Evolutionary conservation across 2,888 invertebrate genomes (phyloP).

Genomic region (Palloptera scutellata): DNA sequence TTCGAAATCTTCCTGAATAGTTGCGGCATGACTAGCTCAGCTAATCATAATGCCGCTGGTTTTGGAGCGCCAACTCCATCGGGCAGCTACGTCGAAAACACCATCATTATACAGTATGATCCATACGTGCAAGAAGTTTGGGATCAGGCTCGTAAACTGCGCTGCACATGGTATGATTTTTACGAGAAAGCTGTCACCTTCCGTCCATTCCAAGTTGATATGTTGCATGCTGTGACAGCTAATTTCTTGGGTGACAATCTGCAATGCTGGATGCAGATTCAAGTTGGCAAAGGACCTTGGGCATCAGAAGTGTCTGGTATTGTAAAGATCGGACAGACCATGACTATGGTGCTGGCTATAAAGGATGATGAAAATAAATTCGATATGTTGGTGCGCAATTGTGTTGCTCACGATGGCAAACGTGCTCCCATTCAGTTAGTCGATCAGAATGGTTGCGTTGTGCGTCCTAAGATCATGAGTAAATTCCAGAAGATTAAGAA

Average conservation of each 20-base stretch:
- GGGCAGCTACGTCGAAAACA: constrained; percentile 93
- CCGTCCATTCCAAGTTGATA: constrained; percentile 94
- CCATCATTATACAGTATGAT: constrained; percentile 93
- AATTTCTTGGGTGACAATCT: constrained; percentile 95
- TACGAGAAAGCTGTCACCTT: constrained; percentile 95
- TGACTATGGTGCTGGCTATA: constrained; percentile 96
- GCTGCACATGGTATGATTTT: constrained; percentile 96
- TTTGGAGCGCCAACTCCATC: constrained; percentile 90
- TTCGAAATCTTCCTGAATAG: constrained; percentile 93
- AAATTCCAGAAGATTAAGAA: constrained; percentile 96
- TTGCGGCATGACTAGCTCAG: constrained; percentile 94
- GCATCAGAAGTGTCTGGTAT: constrained; percentile 96
- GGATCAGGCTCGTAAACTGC: constrained; percentile 89
- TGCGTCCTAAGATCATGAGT: constrained; percentile 93
- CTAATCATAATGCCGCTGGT: constrained; percentile 82
- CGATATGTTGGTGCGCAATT: constrained; percentile 93
- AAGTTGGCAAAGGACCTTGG: constrained; percentile 96
- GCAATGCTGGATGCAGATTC: constrained; percentile 98
- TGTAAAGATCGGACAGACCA: constrained; percentile 94
- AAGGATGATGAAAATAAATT: constrained; percentile 96
- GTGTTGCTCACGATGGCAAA: constrained; percentile 94
- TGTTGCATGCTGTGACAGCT: constrained; percentile 93
- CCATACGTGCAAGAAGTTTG: constrained; percentile 94
- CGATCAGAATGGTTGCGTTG: constrained; percentile 92
- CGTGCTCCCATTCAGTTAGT: constrained; percentile 91